Evolutionary conservation across 2,888 invertebrate species (phyloP).

Genomic region (Pristionchus mayeri): DNA sequence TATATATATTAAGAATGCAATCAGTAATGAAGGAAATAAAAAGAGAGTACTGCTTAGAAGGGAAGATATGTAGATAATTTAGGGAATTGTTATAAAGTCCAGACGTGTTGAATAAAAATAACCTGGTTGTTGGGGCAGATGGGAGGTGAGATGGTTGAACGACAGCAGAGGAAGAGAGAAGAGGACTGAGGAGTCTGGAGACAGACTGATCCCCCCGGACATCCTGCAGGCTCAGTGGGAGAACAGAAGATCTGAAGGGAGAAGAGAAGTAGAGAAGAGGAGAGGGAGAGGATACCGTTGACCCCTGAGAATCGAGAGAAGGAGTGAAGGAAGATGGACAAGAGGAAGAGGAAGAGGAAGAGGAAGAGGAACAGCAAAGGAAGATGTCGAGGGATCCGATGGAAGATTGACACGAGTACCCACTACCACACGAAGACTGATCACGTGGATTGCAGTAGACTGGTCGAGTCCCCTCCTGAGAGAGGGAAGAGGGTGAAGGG

Average conservation of each 20-base stretch:
- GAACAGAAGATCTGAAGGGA: slow-evolving; percentile 52
- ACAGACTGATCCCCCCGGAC: slow-evolving; percentile 52
- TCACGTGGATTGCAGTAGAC: slow-evolving; percentile 58
- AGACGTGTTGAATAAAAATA: too few species aligned
- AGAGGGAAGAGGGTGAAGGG: background rate
- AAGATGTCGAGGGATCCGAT: slow-evolving; percentile 55
- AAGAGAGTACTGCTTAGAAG: too few species aligned
- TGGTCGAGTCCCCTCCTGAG: slow-evolving; percentile 61
- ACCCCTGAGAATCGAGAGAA: slow-evolving; percentile 56
- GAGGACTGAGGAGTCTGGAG: slow-evolving; percentile 56
- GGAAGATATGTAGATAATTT: too few species aligned
- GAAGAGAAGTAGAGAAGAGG: background rate
- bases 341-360: slow-evolving; percentile 51
- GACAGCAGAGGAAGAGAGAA: slow-evolving; percentile 61
- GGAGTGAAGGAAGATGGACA: slow-evolving; percentile 70
- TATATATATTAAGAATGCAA: too few species aligned
- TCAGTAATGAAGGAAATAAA: too few species aligned
- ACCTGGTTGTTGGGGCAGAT: slow-evolving; percentile 71
- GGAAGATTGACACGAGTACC: slow-evolving; percentile 60
- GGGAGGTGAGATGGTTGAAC: slow-evolving; percentile 59
- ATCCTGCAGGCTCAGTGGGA: slow-evolving; percentile 49
- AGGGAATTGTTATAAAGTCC: too few species aligned
- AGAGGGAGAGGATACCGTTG: slow-evolving; percentile 51
- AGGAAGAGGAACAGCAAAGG: slow-evolving; percentile 64
- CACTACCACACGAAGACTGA: slow-evolving; percentile 58